Base-by-base conservation (phyloP, 1,140 invertebrate species). In the Myzus persicae region DNA sequence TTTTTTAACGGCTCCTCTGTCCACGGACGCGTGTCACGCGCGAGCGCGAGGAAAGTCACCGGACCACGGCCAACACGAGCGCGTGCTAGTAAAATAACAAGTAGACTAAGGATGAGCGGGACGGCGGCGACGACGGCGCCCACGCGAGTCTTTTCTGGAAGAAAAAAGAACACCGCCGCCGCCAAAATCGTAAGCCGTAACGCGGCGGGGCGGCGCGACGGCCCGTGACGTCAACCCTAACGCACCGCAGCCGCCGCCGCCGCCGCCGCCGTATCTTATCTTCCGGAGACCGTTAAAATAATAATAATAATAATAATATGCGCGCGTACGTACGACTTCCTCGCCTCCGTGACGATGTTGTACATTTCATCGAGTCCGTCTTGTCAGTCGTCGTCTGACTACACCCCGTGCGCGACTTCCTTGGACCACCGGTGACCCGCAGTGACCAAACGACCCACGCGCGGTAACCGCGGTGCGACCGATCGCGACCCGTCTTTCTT, bases 271-370 rank as follows among this genome's bases (percentile, higher is more conserved):
- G 42, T 91, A 54, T 93, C 91, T 93, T 93, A 93, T 93, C 91
- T 93, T 93, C 91, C 91, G 81, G 91, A 93, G 91, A 93, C 91
- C 91, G 91, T 93, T 93, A 93, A 93, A 93, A 85, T 84, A 92
- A 92, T 54, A 92, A 91, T 59, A 91, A 90, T 54, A 91, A 92
- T 51, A 84, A 84, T 31, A 51, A 36, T 36, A 31, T 36, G 91
- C 20, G n/a, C 42, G 46, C 76, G 59, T 59, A 91, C 54, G 42
- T 9, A 81, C 91, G 24, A 31, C n/a, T 22, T 82, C 76, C 40
- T 38, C 24, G 36, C 5, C 40, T 44, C 26, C 14, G 42, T 44
- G 26, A 44, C 84, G 38, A 44, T 6, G 42, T 40, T 44, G 11
- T 2, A 0, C 22, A 18, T 40, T 38, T 14, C 20, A n/a, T 85